Conservation (phyloP, 2,797 vertebrate species). For the Acipenser oxyrinchus region DNA sequence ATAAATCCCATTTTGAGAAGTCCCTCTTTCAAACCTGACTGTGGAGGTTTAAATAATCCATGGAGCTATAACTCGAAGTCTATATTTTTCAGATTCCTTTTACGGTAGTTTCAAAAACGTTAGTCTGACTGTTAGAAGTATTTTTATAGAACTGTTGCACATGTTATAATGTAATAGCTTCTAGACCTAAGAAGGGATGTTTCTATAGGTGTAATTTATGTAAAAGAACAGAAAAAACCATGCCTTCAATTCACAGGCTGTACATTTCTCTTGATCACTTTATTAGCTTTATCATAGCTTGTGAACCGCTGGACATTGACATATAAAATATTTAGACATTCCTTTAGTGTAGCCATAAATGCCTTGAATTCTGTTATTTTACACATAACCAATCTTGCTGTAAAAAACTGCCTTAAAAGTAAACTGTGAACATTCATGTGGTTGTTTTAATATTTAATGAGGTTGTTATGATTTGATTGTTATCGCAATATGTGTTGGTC, state of each 20-base stretch:
- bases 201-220: constrained; percentile 53
- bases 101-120: constrained; percentile 49
- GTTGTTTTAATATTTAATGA: constrained; percentile 33
- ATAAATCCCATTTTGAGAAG: neutral
- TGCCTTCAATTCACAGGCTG: constrained; percentile 72
- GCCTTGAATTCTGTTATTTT: constrained; percentile 78
- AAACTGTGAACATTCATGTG: constrained; percentile 58
- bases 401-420: constrained; percentile 81
- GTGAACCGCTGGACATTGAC: constrained; percentile 73
- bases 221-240: constrained; percentile 24
- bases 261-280: constrained; percentile 56
- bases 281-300: constrained; percentile 88
- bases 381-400: constrained; percentile 71
- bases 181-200: constrained; percentile 69
- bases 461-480: constrained; percentile 40
- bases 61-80: constrained; percentile 27
- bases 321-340: constrained; percentile 59
- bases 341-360: constrained; percentile 84
- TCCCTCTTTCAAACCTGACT: constrained; percentile 57
- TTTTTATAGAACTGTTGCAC: constrained; percentile 68
- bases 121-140: constrained; percentile 67
- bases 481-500: constrained; percentile 82
- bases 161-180: constrained; percentile 64
- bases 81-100: constrained; percentile 54
- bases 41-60: constrained; percentile 55